Percentiles rank a stretch among this genome's conserved stretches.
phyloP scores from a whole-genome alignment of 2,888 invertebrate genomes.

The Chirona hameri region DNA sequence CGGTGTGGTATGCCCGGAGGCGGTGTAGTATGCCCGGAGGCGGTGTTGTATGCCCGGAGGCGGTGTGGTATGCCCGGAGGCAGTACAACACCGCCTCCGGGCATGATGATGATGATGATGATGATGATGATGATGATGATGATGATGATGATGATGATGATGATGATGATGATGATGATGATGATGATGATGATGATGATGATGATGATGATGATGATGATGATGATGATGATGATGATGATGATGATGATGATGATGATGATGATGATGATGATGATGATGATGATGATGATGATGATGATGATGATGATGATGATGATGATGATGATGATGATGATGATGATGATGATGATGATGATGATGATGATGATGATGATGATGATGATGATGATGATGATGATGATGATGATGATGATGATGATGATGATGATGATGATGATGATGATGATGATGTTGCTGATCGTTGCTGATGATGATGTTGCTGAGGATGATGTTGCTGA shows the following conservation, averaged over 20 bases:
- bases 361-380: conserved; percentile 22
- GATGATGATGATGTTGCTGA: too few relatives aligned
- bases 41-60: too few relatives aligned
- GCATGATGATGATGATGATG: conserved; percentile 22
- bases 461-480: too few relatives aligned
- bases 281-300: conserved; percentile 22
- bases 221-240: conserved; percentile 22
- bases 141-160: conserved; percentile 22
- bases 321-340: conserved; percentile 22
- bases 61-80: too few relatives aligned
- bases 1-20: too few relatives aligned
- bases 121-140: conserved; percentile 22
- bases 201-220: conserved; percentile 22
- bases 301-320: conserved; percentile 22
- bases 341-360: conserved; percentile 22
- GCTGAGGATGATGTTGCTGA: too few relatives aligned
- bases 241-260: conserved; percentile 22
- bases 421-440: too few relatives aligned
- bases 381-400: conserved; percentile 22
- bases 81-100: too few relatives aligned
- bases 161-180: conserved; percentile 22
- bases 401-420: conserved; percentile 22
- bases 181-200: conserved; percentile 22
- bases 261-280: conserved; percentile 22
- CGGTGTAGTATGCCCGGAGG: too few relatives aligned